A percentile compares a stretch with the other conserved stretches of the same genome.
Evolutionary conservation across 2,113 vertebrate species (phyloP).

Genomic region (Epinephelus moara): DNA sequence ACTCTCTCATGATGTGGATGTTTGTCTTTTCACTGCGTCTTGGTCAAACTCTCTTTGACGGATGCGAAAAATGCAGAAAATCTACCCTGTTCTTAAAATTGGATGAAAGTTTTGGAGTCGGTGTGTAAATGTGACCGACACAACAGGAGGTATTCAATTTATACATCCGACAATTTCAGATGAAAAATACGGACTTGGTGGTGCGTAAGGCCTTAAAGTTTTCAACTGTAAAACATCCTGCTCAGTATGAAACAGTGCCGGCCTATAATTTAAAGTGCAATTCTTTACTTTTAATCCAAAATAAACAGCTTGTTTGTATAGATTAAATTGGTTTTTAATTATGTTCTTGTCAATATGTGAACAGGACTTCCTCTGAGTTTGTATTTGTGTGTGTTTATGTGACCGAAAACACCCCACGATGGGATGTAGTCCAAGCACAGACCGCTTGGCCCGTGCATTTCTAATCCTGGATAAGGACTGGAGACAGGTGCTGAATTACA

Average conservation of each 20-base stretch:
- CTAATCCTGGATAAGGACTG: constrained; percentile 73
- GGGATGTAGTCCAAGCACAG: constrained; percentile 16
- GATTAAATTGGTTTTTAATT: background rate
- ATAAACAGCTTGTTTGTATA: background rate
- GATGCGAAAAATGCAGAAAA: no score
- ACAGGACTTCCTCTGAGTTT: constrained; percentile 17
- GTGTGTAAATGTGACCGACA: no score
- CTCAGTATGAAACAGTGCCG: background rate
- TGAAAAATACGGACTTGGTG: no score
- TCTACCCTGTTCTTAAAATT: no score
- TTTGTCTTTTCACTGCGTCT: no score
- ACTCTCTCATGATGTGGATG: no score
- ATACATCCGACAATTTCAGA: no score
- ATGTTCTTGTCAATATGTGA: background rate
- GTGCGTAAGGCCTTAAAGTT: background rate
- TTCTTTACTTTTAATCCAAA: background rate
- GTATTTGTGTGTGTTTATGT: constrained; percentile 17
- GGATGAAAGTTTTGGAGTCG: no score
- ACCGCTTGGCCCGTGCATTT: constrained; percentile 34
- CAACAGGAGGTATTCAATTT: no score
- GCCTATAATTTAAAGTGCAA: background rate
- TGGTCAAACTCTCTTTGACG: no score
- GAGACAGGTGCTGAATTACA: constrained; percentile 70
- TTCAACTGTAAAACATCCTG: background rate
- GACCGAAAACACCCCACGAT: background rate